Percentiles rank a stretch among this genome's conserved stretches.
Evolutionary conservation across 2,113 vertebrate genomes (phyloP).

Genomic region (Cynoglossus semilaevis): DNA sequence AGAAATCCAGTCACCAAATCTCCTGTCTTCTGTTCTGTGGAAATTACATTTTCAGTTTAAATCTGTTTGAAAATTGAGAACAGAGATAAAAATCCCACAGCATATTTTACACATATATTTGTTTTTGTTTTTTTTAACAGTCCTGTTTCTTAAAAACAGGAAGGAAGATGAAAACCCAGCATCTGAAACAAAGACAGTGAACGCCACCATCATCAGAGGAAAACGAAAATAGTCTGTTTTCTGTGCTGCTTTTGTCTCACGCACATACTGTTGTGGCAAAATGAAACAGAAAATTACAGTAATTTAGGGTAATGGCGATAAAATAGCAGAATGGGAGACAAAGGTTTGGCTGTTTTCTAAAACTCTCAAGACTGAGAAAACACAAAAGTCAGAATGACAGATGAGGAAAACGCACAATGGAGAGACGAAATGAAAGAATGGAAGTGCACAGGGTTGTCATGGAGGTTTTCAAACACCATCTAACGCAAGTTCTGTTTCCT

Average conservation of each 20-base stretch:
- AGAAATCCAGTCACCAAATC: too few species aligned
- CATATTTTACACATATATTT: too few species aligned
- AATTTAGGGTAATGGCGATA: constrained; percentile 32
- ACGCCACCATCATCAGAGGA: neutral
- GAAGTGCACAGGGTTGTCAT: neutral
- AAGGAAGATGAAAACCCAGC: constrained; percentile 3
- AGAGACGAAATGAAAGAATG: neutral
- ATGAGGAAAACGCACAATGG: neutral
- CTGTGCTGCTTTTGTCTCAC: constrained; percentile 8
- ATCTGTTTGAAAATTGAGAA: too few species aligned
- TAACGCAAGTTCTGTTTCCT: constrained; percentile 29
- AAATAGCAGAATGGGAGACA: constrained; percentile 14
- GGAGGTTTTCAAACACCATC: constrained; percentile 34
- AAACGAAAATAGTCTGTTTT: constrained; percentile 7
- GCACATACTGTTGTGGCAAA: constrained; percentile 8
- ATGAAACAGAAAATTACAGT: constrained; percentile 37
- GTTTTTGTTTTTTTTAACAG: too few species aligned
- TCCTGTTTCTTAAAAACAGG: neutral
- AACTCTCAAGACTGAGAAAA: constrained; percentile 10
- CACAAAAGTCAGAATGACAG: neutral
- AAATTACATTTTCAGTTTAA: neutral
- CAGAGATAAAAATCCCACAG: too few species aligned
- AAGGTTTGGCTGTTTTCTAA: constrained; percentile 10
- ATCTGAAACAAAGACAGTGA: neutral
- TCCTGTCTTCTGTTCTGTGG: too few species aligned